Evolutionary conservation across 2,113 vertebrate species (phyloP).

Genomic region (Passer domesticus): DNA sequence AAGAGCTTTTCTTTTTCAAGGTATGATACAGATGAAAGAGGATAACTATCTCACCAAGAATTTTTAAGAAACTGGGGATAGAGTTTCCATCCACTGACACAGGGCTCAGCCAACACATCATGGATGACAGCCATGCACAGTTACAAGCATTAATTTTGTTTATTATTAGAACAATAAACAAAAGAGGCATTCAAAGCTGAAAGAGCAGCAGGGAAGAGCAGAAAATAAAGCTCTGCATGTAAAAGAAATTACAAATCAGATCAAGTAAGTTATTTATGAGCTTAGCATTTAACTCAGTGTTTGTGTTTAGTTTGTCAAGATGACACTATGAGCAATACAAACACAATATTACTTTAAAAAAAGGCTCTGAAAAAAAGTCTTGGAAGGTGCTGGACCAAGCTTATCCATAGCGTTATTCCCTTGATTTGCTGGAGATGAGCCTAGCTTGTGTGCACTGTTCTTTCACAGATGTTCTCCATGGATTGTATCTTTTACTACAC

Average conservation of each 20-base stretch:
- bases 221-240: background rate
- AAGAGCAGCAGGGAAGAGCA: conserved; percentile 1
- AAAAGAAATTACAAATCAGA: conserved; percentile 45
- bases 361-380: background rate
- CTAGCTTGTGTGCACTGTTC: background rate
- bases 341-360: background rate
- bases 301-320: background rate
- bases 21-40: conserved; percentile 72
- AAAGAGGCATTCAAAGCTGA: conserved; percentile 32
- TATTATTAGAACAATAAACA: conserved; percentile 52
- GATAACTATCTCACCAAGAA: conserved; percentile 70
- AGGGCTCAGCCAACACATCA: conserved; percentile 4
- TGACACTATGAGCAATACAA: background rate
- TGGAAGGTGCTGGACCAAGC: background rate
- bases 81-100: background rate
- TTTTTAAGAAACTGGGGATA: conserved; percentile 71
- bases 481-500: background rate
- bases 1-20: conserved; percentile 55
- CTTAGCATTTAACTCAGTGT: background rate
- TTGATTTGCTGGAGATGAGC: background rate
- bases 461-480: background rate
- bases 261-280: conserved; percentile 49
- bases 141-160: conserved; percentile 25
- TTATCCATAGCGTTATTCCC: background rate
- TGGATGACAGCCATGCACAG: background rate